Evolutionary conservation across 2,888 invertebrate genomes (phyloP).

Genomic region (Drosophila acutilabella): DNA sequence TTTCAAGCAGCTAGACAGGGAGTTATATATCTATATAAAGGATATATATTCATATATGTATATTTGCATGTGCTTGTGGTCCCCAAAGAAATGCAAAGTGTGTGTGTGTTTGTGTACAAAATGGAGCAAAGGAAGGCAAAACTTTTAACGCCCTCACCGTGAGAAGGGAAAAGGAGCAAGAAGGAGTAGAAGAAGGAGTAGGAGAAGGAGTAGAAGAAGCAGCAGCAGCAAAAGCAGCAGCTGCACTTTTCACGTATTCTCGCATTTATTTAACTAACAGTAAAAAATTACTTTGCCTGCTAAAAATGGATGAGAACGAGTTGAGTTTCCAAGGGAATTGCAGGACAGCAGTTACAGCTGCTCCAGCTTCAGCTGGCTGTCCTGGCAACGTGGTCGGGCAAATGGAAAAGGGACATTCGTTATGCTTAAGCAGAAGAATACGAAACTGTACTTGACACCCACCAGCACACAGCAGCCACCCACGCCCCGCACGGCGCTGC

Average conservation of each 20-base stretch:
- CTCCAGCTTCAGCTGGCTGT: slow-evolving; percentile 33
- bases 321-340: slow-evolving; percentile 64
- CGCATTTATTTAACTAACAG: slow-evolving; percentile 79
- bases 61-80: slow-evolving; percentile 32
- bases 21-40: slow-evolving; percentile 31
- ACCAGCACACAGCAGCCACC: slow-evolving; percentile 43
- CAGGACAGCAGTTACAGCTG: slow-evolving; percentile 34
- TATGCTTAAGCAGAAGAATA: slow-evolving; percentile 83
- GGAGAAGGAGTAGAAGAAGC: slow-evolving; percentile 34
- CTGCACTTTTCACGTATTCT: slow-evolving; percentile 57
- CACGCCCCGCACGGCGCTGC: slow-evolving; percentile 1
- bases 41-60: slow-evolving; percentile 21
- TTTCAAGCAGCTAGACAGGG: slow-evolving; percentile 73
- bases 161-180: slow-evolving; percentile 18
- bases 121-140: slow-evolving; percentile 51
- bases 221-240: slow-evolving; percentile 33
- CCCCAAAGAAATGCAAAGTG: slow-evolving; percentile 73
- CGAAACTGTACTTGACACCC: slow-evolving; percentile 81
- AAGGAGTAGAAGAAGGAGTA: slow-evolving; percentile 12
- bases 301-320: slow-evolving; percentile 41
- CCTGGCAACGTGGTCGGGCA: slow-evolving; percentile 36
- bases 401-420: slow-evolving; percentile 80
- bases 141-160: slow-evolving; percentile 74
- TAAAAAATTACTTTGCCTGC: slow-evolving; percentile 75
- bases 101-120: slow-evolving; percentile 23